A percentile compares a stretch with the other conserved stretches of the same genome.
phyloP scores from a whole-genome alignment of 2,888 invertebrate species.

The Tridacna gigas region DNA sequence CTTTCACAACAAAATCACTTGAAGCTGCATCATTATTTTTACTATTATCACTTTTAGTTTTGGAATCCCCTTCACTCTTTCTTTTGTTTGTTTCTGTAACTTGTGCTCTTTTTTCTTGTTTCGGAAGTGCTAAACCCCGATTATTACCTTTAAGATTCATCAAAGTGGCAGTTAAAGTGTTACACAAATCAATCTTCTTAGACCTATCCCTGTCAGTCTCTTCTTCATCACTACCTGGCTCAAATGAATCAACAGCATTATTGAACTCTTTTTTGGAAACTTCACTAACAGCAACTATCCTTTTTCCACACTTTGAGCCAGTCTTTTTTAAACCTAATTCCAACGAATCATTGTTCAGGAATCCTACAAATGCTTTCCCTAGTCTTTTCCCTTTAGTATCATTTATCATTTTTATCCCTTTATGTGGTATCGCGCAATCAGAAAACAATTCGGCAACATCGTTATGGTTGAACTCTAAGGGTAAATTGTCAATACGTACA shows the following conservation, averaged over 20 bases:
- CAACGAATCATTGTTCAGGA: conserved; percentile 90
- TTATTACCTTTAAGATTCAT: conserved; percentile 50
- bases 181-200: conserved; percentile 48
- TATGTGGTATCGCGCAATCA: conserved; percentile 91
- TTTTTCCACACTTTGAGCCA: conserved; percentile 89
- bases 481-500: conserved; percentile 85
- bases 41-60: background rate
- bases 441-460: conserved; percentile 94
- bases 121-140: background rate
- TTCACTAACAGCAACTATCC: conserved; percentile 89
- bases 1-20: conserved; percentile 59
- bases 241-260: conserved; percentile 88
- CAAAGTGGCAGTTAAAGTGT: conserved; percentile 54
- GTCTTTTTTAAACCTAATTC: conserved; percentile 89
- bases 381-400: conserved; percentile 92
- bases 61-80: background rate
- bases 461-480: conserved; percentile 90
- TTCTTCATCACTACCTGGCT: conserved; percentile 44
- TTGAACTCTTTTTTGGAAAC: conserved; percentile 91
- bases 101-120: background rate
- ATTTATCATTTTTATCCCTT: conserved; percentile 94
- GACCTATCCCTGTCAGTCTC: conserved; percentile 29
- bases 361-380: conserved; percentile 91
- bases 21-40: background rate
- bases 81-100: background rate